Conservation (phyloP, 2,888 invertebrate species). For the Sericinus montela region DNA sequence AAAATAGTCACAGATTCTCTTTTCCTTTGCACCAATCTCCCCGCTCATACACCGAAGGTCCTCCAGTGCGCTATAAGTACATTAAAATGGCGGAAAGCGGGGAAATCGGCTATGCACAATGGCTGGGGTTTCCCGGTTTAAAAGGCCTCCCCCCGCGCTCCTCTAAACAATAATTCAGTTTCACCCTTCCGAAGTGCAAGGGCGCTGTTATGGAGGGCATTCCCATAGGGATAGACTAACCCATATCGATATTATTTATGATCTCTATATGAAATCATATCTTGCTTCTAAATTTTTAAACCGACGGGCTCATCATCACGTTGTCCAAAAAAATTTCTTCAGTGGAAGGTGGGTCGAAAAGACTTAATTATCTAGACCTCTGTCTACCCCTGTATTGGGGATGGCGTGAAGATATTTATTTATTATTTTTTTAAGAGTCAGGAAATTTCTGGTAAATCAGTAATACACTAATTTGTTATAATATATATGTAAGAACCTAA, state of each 20-base stretch:
- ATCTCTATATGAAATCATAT: no score
- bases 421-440: no score
- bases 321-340: no score
- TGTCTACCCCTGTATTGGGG: no score
- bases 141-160: slow-evolving; percentile 53
- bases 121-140: slow-evolving; percentile 77
- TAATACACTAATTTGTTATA: no score
- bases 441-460: no score
- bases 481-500: no score
- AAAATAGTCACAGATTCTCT: not conserved
- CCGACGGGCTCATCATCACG: no score
- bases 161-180: slow-evolving; percentile 78
- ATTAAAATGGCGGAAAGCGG: slow-evolving; percentile 76
- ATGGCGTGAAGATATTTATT: no score
- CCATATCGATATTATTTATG: slow-evolving; percentile 9
- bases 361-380: no score
- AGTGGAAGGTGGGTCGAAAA: no score
- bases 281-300: no score
- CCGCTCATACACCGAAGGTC: slow-evolving; percentile 32
- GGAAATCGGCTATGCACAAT: slow-evolving; percentile 78
- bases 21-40: not conserved
- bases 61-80: slow-evolving; percentile 46
- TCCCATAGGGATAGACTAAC: slow-evolving; percentile 37
- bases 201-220: slow-evolving; percentile 72
- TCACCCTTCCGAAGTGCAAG: slow-evolving; percentile 79